phyloP scores from a whole-genome alignment of 2,888 invertebrate genomes.

The Mamestra brassicae region DNA sequence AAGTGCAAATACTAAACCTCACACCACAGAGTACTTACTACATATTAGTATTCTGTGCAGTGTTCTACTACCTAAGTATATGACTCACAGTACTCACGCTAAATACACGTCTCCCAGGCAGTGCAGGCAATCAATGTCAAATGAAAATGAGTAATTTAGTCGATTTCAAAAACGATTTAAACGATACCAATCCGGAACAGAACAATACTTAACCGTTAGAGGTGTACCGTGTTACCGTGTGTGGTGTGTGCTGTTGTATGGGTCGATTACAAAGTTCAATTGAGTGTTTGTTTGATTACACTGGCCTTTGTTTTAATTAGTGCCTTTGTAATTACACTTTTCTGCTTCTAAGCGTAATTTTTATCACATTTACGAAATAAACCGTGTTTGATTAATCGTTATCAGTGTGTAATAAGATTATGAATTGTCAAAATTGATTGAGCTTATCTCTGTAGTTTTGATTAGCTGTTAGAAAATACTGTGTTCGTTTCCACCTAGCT shows the following conservation, averaged over 20 bases:
- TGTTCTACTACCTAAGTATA: no score
- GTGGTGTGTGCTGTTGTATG: no score
- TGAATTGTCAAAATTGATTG: conserved; percentile 62
- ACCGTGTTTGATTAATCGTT: conserved; percentile 58
- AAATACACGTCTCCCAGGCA: no score
- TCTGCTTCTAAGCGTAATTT: conserved; percentile 9
- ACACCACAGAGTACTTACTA: no score
- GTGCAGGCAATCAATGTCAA: not conserved
- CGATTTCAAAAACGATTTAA: not conserved
- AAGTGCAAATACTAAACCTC: not conserved
- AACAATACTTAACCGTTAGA: conserved; percentile 14
- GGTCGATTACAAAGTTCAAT: conserved; percentile 39
- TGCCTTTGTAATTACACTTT: conserved; percentile 21
- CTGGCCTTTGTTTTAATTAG: conserved; percentile 38
- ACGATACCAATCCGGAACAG: not conserved
- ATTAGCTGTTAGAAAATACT: conserved; percentile 38
- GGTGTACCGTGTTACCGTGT: not conserved
- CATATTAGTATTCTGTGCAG: no score
- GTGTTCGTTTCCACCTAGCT: conserved; percentile 32
- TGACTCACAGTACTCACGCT: no score
- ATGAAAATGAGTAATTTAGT: not conserved
- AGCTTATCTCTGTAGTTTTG: conserved; percentile 26
- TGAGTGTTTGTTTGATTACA: conserved; percentile 30
- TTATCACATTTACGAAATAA: conserved; percentile 48
- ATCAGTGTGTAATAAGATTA: conserved; percentile 61